These are phyloP conservation scores for Phenganax marumi DNA, from an alignment of 92 coral and sea anemone species.

Conservation along the genomic window DNA sequence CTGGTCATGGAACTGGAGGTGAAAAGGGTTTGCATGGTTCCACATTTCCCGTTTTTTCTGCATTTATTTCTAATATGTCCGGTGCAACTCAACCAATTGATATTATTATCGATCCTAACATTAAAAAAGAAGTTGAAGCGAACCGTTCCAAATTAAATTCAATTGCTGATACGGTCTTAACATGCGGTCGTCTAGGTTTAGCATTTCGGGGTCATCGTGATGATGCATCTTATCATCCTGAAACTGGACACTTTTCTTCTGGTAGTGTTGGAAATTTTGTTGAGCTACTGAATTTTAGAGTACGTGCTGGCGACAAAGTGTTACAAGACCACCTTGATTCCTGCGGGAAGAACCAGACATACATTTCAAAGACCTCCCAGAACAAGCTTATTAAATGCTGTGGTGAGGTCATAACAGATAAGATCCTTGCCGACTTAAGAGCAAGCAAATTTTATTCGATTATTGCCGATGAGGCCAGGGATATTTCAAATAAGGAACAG, in stretches of 20 bases:
- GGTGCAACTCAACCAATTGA: no score
- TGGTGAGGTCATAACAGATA: no score
- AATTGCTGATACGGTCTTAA: background rate
- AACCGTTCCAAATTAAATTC: background rate
- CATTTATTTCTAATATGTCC: background rate
- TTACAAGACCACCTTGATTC: no score
- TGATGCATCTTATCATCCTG: no score
- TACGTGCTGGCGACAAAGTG: conserved; percentile 12
- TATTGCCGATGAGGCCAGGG: no score
- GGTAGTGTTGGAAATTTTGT: conserved; percentile 8
- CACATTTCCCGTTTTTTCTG: background rate
- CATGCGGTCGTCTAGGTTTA: conserved; percentile 21
- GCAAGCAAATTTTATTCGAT: no score
- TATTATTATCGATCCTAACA: background rate
- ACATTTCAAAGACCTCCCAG: no score
- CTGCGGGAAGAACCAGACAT: no score
- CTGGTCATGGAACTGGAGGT: background rate
- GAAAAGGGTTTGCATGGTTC: background rate
- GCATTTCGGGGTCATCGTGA: conserved; percentile 12
- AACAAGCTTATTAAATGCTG: no score
- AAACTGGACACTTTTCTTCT: no score
- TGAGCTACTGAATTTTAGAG: conserved; percentile 11
- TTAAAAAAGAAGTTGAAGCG: background rate
- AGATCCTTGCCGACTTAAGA: no score
- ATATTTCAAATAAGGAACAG: no score